Percentiles rank a stretch among this genome's conserved stretches.
Conservation (phyloP, 2,797 vertebrate species). For the Cyprinella venusta region DNA sequence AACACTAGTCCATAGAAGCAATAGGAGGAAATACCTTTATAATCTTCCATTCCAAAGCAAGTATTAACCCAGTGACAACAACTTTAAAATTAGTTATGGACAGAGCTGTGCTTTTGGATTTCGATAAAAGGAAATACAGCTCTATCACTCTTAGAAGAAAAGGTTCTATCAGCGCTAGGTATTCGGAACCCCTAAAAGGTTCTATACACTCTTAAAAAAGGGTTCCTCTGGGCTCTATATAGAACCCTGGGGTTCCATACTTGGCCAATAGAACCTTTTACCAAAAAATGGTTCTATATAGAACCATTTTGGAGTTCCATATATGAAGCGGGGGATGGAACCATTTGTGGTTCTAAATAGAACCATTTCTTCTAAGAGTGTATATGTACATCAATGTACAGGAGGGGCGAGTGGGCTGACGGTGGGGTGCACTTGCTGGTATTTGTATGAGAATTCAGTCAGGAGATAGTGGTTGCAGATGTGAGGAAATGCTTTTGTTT, state of each 20-base stretch:
- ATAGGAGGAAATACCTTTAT: neutral
- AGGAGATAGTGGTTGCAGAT: constrained; percentile 1
- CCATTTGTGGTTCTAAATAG: too few species aligned
- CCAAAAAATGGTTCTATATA: too few species aligned
- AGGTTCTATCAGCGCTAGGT: too few species aligned
- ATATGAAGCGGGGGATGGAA: too few species aligned
- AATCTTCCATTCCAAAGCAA: constrained; percentile 4
- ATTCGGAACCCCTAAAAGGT: too few species aligned
- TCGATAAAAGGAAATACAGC: neutral
- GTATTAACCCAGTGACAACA: neutral
- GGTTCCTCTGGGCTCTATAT: too few species aligned
- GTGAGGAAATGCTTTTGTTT: constrained; percentile 36
- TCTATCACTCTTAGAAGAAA: neutral
- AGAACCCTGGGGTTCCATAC: too few species aligned
- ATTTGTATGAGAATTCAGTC: constrained; percentile 29
- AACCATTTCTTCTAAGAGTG: too few species aligned
- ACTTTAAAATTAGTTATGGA: neutral
- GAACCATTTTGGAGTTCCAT: too few species aligned
- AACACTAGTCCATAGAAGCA: neutral
- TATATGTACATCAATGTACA: neutral
- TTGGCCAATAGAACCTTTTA: too few species aligned
- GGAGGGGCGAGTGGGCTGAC: neutral
- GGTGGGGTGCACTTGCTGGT: constrained; percentile 26
- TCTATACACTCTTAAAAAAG: too few species aligned
- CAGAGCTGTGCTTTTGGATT: neutral